phyloP scores from a whole-genome alignment of 2,797 vertebrate genomes.

The Coilia nasus region DNA sequence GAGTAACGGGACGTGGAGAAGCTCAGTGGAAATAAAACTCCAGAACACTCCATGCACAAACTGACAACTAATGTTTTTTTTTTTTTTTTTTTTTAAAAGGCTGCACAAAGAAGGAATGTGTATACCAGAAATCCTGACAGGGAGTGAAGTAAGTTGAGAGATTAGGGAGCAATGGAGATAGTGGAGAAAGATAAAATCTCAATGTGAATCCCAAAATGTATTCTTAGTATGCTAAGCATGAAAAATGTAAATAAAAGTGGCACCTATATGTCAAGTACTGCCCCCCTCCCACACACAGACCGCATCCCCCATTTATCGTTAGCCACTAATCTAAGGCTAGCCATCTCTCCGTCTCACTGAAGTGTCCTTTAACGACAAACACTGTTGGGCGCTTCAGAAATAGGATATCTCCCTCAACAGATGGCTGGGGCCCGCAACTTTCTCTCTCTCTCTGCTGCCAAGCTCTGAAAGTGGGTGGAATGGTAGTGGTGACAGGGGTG shows the following conservation, averaged over 20 bases:
- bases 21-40: background rate
- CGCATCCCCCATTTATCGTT: background rate
- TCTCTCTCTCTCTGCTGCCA: constrained; percentile 6
- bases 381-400: background rate
- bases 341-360: background rate
- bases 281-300: background rate
- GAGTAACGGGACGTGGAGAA: background rate
- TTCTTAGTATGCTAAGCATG: background rate
- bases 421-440: constrained; percentile 2
- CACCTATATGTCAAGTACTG: background rate
- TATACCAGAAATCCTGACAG: background rate
- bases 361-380: background rate
- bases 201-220: background rate
- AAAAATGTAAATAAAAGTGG: background rate
- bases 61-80: background rate
- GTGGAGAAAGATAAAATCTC: background rate
- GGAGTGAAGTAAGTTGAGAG: background rate
- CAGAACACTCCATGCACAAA: background rate
- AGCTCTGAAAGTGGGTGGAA: constrained; percentile 29
- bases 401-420: constrained; percentile 25
- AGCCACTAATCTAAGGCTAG: background rate
- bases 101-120: background rate
- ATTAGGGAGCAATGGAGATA: background rate
- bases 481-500: too few relatives aligned
- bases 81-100: background rate